Conservation (phyloP, 2,797 vertebrate genomes). For the Cuniculus paca region DNA sequence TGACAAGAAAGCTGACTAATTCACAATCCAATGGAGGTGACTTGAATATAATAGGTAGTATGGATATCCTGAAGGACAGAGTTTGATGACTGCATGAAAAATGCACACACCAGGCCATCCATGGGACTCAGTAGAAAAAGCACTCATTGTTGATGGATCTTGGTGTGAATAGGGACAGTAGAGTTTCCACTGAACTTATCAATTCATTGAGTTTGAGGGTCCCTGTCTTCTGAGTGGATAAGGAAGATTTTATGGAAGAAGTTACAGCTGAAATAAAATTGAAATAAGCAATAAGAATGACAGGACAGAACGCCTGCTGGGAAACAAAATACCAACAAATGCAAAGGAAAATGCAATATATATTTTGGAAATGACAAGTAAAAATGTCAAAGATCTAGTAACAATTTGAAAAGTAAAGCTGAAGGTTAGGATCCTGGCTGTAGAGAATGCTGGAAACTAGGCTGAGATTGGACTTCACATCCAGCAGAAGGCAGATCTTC, state of each 20-base stretch:
- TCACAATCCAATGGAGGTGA: not conserved
- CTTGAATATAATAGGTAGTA: not conserved
- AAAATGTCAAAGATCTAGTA: not conserved
- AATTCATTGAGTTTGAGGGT: not conserved
- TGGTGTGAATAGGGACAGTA: not conserved
- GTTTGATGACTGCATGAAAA: not conserved
- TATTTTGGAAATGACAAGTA: slow-evolving; percentile 36
- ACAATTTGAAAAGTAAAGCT: not conserved
- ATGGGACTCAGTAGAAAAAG: not conserved
- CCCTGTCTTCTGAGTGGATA: not conserved
- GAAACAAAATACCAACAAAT: not conserved
- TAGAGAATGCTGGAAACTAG: not conserved
- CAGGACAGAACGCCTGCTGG: not conserved
- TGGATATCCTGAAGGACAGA: not conserved
- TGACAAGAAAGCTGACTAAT: not conserved
- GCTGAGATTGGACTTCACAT: not conserved
- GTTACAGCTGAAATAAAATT: slow-evolving; percentile 27
- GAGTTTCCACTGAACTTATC: not conserved
- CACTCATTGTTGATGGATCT: not conserved
- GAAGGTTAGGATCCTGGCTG: not conserved
- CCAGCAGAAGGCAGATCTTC: not conserved
- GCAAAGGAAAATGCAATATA: not conserved
- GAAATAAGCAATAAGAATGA: not conserved
- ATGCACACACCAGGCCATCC: not conserved
- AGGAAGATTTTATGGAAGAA: not conserved